These are phyloP conservation scores for Minunthozetes semirufus DNA, from an alignment of 2,888 invertebrate species.

Conservation along the genomic window DNA sequence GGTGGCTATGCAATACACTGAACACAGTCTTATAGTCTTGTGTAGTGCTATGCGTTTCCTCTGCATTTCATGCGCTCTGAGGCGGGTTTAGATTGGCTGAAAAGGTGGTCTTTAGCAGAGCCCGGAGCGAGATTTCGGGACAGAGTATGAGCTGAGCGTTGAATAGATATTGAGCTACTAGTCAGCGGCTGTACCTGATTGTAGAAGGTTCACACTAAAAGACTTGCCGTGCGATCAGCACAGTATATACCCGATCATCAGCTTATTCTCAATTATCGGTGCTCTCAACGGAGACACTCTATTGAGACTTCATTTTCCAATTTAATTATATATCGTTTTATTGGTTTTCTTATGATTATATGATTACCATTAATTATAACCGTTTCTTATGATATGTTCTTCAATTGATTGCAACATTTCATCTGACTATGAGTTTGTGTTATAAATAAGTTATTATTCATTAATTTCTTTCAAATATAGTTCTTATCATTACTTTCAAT, in stretches of 20 bases:
- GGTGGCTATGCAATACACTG: not conserved
- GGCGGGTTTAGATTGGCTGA: conserved; percentile 18
- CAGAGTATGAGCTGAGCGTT: not conserved
- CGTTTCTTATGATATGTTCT: not conserved
- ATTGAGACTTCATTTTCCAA: not conserved
- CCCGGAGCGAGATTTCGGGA: conserved; percentile 25
- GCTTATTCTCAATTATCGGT: not conserved
- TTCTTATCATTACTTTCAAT: no score
- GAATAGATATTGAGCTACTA: conserved; percentile 29
- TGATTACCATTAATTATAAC: not conserved
- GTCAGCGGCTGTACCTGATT: conserved; percentile 22
- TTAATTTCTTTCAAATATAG: not conserved
- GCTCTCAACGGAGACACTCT: not conserved
- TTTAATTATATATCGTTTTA: conserved; percentile 1
- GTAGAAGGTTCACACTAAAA: conserved; percentile 3
- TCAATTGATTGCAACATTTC: not conserved
- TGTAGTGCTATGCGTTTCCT: not conserved
- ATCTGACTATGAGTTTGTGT: not conserved
- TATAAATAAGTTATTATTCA: not conserved
- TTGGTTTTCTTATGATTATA: not conserved
- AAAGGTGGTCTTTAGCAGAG: conserved; percentile 29
- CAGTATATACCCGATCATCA: not conserved
- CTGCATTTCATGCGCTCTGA: conserved; percentile 28
- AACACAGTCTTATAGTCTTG: not conserved
- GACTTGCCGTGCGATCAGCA: not conserved